Evolutionary conservation across 2,113 vertebrate species (phyloP), one percentile per base, ranked within the genome.

Genomic region (Mastomys coucha): DNA sequence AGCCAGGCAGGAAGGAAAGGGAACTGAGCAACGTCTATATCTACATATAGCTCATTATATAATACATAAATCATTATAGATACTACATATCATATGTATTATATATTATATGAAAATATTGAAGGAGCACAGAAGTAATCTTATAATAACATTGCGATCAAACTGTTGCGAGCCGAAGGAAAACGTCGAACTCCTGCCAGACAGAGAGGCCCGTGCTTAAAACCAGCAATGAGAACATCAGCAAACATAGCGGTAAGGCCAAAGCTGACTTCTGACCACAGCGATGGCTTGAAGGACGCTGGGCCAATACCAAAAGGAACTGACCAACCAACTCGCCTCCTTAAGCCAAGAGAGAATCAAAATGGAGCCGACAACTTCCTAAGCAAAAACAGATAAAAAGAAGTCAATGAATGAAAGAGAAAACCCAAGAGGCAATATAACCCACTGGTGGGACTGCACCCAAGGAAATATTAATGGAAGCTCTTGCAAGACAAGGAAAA

Each of bases 271-370:
- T 88, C 85, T 10, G 14, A 20, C 26, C 33, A 53, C 7, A 39
- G 36, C 14, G 51, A 51, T 2, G 36, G 31, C 14, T n/a, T 19
- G 7, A 6, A 24, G 4, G 36, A 19, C 22, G 17, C 0, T 7
- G 22, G 67, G 31, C 20, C 20, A 63, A 88, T 22, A 16, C 67
- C 2, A 8, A 72, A 70, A 72, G 49, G 14, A 70, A 36, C 22
- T 5, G 26, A 2, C 0, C 2, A 58, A 2, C 4, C 39, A 58
- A 17, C 16, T 6, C 7, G 26, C 11, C 11, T 77, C 20, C 76
- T 26, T 26, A 1, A 1, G 5, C 14, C n/a, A 9, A 24, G 6
- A 2, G 49, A 33, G 20, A 63, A 17, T 31, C 17, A 26, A 45
- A 42, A 70, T 10, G 6, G 58, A 53, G n/a, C 10, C 7, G 13